Evolutionary conservation across 1,140 invertebrate species (phyloP), one percentile per base, ranked within the genome.

Genomic region (Semibalanus balanoides): DNA sequence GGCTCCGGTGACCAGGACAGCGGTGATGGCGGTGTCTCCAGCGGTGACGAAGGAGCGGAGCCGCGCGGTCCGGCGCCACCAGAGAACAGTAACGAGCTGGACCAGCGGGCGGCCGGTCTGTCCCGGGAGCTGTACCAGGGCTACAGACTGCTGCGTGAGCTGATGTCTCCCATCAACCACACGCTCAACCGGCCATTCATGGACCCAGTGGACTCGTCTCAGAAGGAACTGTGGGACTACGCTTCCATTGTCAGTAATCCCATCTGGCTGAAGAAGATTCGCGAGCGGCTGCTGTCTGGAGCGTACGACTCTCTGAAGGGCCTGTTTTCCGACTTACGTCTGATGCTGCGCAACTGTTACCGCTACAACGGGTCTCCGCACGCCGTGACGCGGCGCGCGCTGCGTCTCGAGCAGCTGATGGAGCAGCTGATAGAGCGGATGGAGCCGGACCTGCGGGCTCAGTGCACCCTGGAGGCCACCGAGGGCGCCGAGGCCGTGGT

Each of bases 321-420:
- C 1, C 51, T 72, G 70, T 72, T 86, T 25, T 80, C 80, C 28
- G 86, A 87, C 78, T 81, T 87, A 70, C 82, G 85, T 28, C 80
- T 84, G 28, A 85, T 86, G 82, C 78, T 87, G 25, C 85, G 86
- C 77, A 87, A 87, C 76, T 87, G 86, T 78, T 86, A 86, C 77
- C 82, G 83, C 28, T 86, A 83, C 80, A 86, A 85, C 81, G 86
- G 86, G 74, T 81, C 82, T 5, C 81, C 83, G 76, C 84, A 86
- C 78, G 81, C 81, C 71, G 80, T 86, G 22, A 85, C 85, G 0
- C 85, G 84, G 75, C 82, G 83, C 77, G 85, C 81, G 25, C 81
- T 85, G 74, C 81, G 82, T 75, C 79, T 87, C 27, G 85, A 86
- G 79, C 82, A 82, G 25, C 82, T 85, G 77, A 79, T 87, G 76